These are phyloP conservation scores for Drosophila sproati DNA, from an alignment of 1,140 invertebrate genomes.

Conservation along the genomic window DNA sequence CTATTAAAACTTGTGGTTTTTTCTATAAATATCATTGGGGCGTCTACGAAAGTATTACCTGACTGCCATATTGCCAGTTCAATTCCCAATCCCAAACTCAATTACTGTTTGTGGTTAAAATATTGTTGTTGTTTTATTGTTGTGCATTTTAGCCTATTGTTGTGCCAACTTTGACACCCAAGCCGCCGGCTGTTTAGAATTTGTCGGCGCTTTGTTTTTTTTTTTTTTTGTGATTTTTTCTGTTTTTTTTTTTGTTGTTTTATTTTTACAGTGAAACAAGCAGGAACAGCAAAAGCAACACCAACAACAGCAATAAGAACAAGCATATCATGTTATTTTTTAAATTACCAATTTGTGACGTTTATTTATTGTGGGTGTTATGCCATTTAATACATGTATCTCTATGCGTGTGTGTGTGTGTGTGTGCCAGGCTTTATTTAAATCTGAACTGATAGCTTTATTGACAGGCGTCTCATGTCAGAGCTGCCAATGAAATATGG, in stretches of 20 bases:
- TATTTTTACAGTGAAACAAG: conserved; percentile 13
- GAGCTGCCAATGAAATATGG: conserved; percentile 73
- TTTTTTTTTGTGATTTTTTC: conserved; percentile 3
- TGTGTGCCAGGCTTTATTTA: conserved; percentile 51
- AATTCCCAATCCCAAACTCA: conserved; percentile 55
- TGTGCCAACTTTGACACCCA: conserved; percentile 69
- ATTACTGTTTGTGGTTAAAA: conserved; percentile 64
- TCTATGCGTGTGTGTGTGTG: conserved; percentile 8
- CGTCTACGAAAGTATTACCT: conserved; percentile 40
- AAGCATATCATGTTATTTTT: conserved; percentile 52
- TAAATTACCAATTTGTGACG: conserved; percentile 74
- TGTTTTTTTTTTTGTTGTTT: neutral
- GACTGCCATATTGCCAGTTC: conserved; percentile 29
- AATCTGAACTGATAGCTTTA: conserved; percentile 64
- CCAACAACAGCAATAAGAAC: conserved; percentile 4
- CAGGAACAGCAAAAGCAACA: conserved; percentile 31
- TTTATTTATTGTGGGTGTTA: conserved; percentile 69
- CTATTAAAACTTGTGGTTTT: conserved; percentile 68
- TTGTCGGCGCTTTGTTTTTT: conserved; percentile 23
- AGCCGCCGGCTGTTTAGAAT: conserved; percentile 38
- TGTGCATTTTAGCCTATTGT: conserved; percentile 17
- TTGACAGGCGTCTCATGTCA: conserved; percentile 74
- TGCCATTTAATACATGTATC: conserved; percentile 28
- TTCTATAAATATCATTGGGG: conserved; percentile 67
- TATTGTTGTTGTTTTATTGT: conserved; percentile 9